Base-by-base conservation (phyloP, 2,113 vertebrate genomes). In the Suncus etruscus region DNA sequence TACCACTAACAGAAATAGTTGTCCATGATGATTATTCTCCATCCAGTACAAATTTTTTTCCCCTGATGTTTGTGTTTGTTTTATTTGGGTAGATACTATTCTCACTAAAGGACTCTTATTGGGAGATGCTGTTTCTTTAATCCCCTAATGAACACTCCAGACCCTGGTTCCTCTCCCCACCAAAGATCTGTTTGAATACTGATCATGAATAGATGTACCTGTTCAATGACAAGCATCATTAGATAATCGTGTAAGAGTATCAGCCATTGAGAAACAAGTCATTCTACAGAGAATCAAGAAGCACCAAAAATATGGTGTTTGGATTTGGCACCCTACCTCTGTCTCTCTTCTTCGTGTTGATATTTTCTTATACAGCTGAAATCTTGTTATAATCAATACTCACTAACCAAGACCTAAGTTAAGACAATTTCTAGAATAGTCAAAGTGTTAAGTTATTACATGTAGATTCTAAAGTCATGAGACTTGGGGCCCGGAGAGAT, bases 1-100 rank as follows among this genome's bases (percentile, higher is more conserved):
- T 83, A 45, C 69, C 75, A 81, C 69, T n/a, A 66, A 66, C n/a
- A 86, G 88, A 89, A 92, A 81, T 12, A 75, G 69, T 73, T 78
- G 68, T 27, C 51, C 58, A 18, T 27, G 50, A 65, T 78, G 81
- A 61, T 73, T 86, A n/a, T 92, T 82, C 50, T 91, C 58, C 4
- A 61, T 20, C 31, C 18, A 12, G 12, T 14, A 86, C 12, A 80
- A 25, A 61, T 81, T 47, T 11, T 11, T 4, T 47, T 54, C 18
- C 14, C 12, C 54, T 54, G 54, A 2, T 54, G 14, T 54, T 54
- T 14, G 54, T 61, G 16, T 61, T 51, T 68, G 54, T 24, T 31
- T 78, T 83, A 91, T 80, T 75, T 45, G 58, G 39, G 58, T 16
- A 27, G 27, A 72, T 32, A 15, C 54, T 90, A 22, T 88, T 74